Evolutionary conservation across 2,797 vertebrate species (phyloP), one percentile per base, ranked within the genome.

Genomic region (Sebastes trivittatus): DNA sequence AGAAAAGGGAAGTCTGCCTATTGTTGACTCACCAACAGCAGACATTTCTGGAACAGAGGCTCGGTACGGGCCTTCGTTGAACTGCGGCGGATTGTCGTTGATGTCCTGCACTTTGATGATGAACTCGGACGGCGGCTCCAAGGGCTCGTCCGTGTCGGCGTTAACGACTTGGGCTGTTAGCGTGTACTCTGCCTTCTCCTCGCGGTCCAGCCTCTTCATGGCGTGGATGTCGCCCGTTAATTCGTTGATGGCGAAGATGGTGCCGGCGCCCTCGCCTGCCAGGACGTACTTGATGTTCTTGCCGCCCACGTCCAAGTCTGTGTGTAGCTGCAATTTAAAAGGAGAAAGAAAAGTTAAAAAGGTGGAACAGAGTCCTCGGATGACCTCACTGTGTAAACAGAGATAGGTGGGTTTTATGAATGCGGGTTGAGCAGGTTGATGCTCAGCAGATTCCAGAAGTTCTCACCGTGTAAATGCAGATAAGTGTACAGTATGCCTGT

Each of bases 61-160:
- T 3, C 97, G 96, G 93, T 99, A 99, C 0, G 98, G 98, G 14
- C 97, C 98, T 59, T 97, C 96, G 1, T 96, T 94, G 93, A 99
- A 99, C 92, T 99, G 98, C 0, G 98, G 98, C 0, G 98, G 95
- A 20, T 99, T 99, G 95, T 99, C 98, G 27, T 99, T 99, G 95
- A 99, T 99, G 94, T 99, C 98, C 93, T 99, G 98, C 72, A 99
- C 98, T 95, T 99, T 99, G 85, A 99, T 99, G 92, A 99, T 99
- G 95, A 99, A 99, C 92, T 99, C 97, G 1, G 98, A 99, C 20
- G 98, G 97, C 2, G 98, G 97, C 87, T 99, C 98, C 85, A 99
- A 89, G 65, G 98, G 97, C 83, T 97, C 95, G 83, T 97, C 96
- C 0, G 96, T 97, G 87, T 98, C 97, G 27, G 96, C 96, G 84